These are phyloP conservation scores for Lepas anatifera DNA, from an alignment of 2,888 invertebrate genomes.

Conservation along the genomic window DNA sequence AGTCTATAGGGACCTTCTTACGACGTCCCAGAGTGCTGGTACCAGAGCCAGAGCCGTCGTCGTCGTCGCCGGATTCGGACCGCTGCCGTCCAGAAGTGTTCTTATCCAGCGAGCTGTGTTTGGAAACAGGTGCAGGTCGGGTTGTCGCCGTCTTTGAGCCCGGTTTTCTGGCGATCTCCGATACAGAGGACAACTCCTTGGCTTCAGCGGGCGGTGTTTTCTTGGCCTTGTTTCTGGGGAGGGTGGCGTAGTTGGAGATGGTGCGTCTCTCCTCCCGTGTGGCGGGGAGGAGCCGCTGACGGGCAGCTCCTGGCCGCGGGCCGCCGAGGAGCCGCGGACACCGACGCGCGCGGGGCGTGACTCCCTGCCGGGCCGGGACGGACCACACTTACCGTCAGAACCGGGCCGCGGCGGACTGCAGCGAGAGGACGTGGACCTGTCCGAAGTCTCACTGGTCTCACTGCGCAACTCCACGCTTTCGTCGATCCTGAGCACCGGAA, in stretches of 20 bases:
- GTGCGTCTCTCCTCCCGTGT: conserved; percentile 28
- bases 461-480: neutral
- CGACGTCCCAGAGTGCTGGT: conserved; percentile 15
- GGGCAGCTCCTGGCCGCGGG: neutral
- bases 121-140: neutral
- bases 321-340: neutral
- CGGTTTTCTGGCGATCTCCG: neutral
- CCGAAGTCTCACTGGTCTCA: neutral
- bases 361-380: neutral
- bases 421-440: neutral
- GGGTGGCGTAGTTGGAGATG: conserved; percentile 60
- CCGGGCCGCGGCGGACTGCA: neutral
- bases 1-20: conserved; percentile 16
- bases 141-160: neutral
- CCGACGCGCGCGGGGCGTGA: neutral
- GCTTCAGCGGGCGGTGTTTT: neutral
- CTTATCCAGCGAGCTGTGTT: neutral
- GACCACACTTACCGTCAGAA: neutral
- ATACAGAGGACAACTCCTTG: neutral
- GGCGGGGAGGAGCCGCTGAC: neutral
- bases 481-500: conserved; percentile 1
- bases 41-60: conserved; percentile 13
- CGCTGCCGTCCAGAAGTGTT: neutral
- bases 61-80: conserved; percentile 13
- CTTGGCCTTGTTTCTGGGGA: conserved; percentile 50